These are phyloP conservation scores for Caenorhabditis macrosperma DNA, from an alignment of 2,888 invertebrate species.

Conservation along the genomic window DNA sequence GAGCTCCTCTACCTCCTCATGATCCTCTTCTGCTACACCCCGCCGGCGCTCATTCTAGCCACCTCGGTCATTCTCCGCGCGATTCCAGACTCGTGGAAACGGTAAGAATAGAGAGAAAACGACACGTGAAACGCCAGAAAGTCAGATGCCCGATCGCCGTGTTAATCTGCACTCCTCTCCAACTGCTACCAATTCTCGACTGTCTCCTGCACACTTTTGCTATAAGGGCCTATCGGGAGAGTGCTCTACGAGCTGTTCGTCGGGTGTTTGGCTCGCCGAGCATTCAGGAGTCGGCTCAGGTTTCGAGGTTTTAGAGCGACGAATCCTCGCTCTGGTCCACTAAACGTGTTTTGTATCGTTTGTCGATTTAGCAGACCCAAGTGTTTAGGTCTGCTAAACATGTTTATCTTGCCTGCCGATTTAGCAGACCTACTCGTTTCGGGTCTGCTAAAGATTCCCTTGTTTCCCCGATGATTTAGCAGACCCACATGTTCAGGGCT, in stretches of 20 bases:
- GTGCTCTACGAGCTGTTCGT: background rate
- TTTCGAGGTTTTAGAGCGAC: no score
- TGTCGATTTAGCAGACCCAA: no score
- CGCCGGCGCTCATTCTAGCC: background rate
- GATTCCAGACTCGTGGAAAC: background rate
- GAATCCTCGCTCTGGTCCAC: no score
- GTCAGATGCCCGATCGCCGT: slow-evolving; percentile 14
- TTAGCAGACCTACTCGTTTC: no score
- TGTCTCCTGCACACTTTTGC: slow-evolving; percentile 11
- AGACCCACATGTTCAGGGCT: no score
- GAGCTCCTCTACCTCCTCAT: slow-evolving; percentile 16
- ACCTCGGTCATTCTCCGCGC: background rate
- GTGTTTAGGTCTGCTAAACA: no score
- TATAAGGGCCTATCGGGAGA: background rate
- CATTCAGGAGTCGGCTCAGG: no score
- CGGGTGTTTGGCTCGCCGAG: background rate
- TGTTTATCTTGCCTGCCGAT: no score
- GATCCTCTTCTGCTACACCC: slow-evolving; percentile 1
- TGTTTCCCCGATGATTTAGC: no score
- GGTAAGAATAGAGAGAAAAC: background rate
- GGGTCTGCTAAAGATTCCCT: no score
- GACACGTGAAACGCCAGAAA: background rate
- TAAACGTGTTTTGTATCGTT: no score
- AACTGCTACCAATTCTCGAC: slow-evolving; percentile 17
- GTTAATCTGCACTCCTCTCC: slow-evolving; percentile 8